Evolutionary conservation across 1,140 invertebrate species (phyloP).

Genomic region (Hyphantria cunea): DNA sequence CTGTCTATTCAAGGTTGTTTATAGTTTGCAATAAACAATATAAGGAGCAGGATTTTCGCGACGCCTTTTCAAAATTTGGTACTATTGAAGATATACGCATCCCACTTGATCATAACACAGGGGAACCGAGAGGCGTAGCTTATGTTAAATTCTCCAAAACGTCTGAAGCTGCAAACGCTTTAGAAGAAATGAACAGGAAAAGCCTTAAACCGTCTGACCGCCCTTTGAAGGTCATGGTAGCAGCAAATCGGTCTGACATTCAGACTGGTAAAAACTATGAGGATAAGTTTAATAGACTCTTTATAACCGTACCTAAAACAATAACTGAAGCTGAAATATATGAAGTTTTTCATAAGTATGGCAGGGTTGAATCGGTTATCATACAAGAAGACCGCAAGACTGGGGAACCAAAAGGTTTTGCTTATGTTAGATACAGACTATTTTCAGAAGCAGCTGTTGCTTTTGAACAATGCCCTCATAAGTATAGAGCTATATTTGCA

Average conservation of each 20-base stretch:
- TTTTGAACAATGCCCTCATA: conserved; percentile 92
- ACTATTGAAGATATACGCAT: conserved; percentile 94
- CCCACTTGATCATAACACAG: conserved; percentile 91
- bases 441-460: conserved; percentile 93
- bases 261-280: conserved; percentile 93
- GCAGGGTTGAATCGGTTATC: conserved; percentile 90
- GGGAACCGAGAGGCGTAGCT: conserved; percentile 91
- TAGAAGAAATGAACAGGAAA: conserved; percentile 94
- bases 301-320: conserved; percentile 92
- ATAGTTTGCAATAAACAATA: conserved; percentile 92
- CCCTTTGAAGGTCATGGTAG: conserved; percentile 94
- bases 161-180: conserved; percentile 90
- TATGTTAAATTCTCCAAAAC: conserved; percentile 94
- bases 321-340: conserved; percentile 90
- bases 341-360: conserved; percentile 91
- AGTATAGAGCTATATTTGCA: conserved; percentile 95
- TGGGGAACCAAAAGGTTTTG: conserved; percentile 93
- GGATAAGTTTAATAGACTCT: conserved; percentile 87
- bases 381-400: conserved; percentile 92
- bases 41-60: conserved; percentile 90
- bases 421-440: conserved; percentile 93
- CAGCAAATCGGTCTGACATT: conserved; percentile 86
- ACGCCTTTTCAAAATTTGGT: conserved; percentile 92
- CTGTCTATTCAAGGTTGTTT: conserved; percentile 85
- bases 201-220: conserved; percentile 87